Evolutionary conservation across 2,797 vertebrate species (phyloP).

Genomic region (Coracias cyanogaster): DNA sequence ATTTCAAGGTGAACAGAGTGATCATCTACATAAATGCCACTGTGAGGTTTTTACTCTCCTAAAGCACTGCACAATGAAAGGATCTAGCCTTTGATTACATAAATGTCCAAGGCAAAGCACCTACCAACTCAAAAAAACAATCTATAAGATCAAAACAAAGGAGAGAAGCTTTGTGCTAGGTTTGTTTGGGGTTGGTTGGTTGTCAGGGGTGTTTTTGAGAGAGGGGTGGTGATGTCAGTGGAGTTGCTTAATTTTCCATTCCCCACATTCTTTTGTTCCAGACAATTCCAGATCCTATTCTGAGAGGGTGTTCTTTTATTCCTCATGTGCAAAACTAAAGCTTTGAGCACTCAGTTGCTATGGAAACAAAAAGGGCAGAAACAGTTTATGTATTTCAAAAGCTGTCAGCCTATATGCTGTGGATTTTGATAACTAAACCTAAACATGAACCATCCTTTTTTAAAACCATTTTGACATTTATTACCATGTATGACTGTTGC

Average conservation of each 20-base stretch:
- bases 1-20: not conserved
- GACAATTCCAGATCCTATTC: conserved; percentile 72
- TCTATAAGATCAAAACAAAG: not conserved
- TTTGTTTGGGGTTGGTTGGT: not conserved
- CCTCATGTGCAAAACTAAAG: conserved; percentile 75
- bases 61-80: not conserved
- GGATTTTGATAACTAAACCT: conserved; percentile 83
- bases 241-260: conserved; percentile 64
- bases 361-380: conserved; percentile 82
- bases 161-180: not conserved
- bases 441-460: conserved; percentile 67
- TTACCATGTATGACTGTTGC: conserved; percentile 49
- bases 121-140: not conserved
- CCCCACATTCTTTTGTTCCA: conserved; percentile 75
- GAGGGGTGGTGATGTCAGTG: not conserved
- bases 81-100: not conserved
- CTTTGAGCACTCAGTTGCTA: conserved; percentile 82
- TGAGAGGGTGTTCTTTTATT: not conserved
- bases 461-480: conserved; percentile 57
- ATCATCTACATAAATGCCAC: conserved; percentile 2
- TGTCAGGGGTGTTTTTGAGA: not conserved
- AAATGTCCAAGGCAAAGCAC: conserved; percentile 8
- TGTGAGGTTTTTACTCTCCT: not conserved
- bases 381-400: conserved; percentile 84
- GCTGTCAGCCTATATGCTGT: conserved; percentile 80